Conservation (phyloP, 2,113 vertebrate genomes). For the Odobenus rosmarus region DNA sequence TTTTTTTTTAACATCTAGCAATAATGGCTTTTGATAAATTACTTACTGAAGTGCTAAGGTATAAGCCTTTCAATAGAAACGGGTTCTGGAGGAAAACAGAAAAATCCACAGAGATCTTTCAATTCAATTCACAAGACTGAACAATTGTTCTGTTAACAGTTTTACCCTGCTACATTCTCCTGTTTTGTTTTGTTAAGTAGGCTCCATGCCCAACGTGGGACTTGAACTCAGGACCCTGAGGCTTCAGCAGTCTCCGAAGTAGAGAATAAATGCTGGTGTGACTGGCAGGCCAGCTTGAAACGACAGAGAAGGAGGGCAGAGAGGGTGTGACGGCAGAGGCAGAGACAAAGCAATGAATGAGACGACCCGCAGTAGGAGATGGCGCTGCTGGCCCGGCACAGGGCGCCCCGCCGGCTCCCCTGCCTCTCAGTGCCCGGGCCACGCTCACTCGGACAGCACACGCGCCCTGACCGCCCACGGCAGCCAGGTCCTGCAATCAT, state of each 20-base stretch:
- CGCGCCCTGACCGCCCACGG: too few relatives aligned
- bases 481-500: neutral
- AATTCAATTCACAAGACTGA: neutral
- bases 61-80: neutral
- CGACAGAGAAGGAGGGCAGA: neutral
- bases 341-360: neutral
- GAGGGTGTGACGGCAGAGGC: fast-evolving
- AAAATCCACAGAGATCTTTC: neutral
- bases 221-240: neutral
- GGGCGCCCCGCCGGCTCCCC: neutral
- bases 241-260: neutral
- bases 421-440: neutral
- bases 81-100: neutral
- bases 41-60: neutral
- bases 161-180: neutral
- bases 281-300: neutral
- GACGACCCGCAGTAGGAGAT: fast-evolving
- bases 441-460: neutral
- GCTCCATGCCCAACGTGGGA: neutral
- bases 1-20: neutral
- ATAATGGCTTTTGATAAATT: neutral
- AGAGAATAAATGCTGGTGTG: fast-evolving
- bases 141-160: neutral
- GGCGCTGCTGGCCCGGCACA: too few relatives aligned
- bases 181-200: neutral